These are phyloP conservation scores for Nyctereutes procyonoides DNA, from an alignment of 2,113 vertebrate genomes.

Conservation along the genomic window DNA sequence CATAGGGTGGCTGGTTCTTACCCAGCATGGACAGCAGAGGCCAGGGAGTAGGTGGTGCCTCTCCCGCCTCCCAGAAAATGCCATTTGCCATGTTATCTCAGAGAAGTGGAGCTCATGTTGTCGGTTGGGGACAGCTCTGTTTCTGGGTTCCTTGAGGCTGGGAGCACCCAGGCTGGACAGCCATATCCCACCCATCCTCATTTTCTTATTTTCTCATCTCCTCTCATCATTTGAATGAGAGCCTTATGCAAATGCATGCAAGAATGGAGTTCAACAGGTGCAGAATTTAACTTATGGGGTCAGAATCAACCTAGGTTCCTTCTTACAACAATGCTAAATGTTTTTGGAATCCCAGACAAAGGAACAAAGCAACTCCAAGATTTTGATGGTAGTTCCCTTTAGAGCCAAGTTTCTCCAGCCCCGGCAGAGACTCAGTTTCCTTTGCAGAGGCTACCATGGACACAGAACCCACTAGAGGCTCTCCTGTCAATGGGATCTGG, in stretches of 20 bases:
- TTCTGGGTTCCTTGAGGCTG: too few species aligned
- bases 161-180: not conserved
- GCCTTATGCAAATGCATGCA: not conserved
- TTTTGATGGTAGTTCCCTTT: not conserved
- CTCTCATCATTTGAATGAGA: not conserved
- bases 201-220: not conserved
- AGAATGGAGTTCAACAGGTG: not conserved
- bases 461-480: not conserved
- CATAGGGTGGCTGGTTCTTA: too few species aligned
- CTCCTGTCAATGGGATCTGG: too few species aligned
- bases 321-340: not conserved
- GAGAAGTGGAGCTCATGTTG: not conserved
- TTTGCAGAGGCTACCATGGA: not conserved
- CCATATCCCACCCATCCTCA: not conserved
- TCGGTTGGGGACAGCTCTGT: not conserved
- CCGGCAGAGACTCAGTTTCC: not conserved
- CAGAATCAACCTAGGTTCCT: not conserved
- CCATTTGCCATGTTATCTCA: not conserved
- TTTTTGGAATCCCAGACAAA: not conserved
- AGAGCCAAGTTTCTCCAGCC: not conserved
- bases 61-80: not conserved
- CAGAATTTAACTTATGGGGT: not conserved
- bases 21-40: not conserved
- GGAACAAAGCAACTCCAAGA: not conserved
- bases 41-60: not conserved